phyloP scores from a whole-genome alignment of 2,888 invertebrate species.

The Lymantria monacha region DNA sequence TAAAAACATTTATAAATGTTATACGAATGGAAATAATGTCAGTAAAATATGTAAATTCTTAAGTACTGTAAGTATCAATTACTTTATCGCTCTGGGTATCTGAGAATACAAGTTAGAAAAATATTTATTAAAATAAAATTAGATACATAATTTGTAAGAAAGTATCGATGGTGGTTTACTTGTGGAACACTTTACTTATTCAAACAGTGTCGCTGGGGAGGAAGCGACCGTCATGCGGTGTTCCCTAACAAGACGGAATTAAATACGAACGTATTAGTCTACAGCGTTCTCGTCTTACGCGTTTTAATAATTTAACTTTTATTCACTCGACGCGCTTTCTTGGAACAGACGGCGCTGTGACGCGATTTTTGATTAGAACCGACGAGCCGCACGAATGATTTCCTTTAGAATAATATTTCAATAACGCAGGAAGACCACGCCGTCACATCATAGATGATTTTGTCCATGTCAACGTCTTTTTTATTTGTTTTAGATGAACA shows the following conservation, averaged over 20 bases:
- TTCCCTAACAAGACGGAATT: constrained; percentile 71
- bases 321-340: constrained; percentile 64
- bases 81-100: not conserved
- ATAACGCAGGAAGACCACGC: constrained; percentile 44
- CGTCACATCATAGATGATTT: constrained; percentile 28
- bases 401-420: constrained; percentile 48
- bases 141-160: constrained; percentile 26
- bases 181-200: constrained; percentile 61
- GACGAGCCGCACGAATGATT: constrained; percentile 51
- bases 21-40: constrained; percentile 1
- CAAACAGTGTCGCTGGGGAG: constrained; percentile 61
- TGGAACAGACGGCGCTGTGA: constrained; percentile 53
- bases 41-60: constrained; percentile 10
- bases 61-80: constrained; percentile 9
- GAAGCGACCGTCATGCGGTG: constrained; percentile 67
- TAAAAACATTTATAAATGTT: not conserved
- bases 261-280: constrained; percentile 68
- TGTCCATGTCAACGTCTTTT: constrained; percentile 43
- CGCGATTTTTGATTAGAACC: constrained; percentile 64
- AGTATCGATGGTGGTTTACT: constrained; percentile 40
- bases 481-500: constrained; percentile 40
- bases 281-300: constrained; percentile 50
- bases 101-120: constrained; percentile 19
- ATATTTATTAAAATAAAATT: constrained; percentile 17
- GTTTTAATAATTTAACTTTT: constrained; percentile 65